Conservation (phyloP, 2,113 vertebrate genomes). For the Phyllopteryx taeniolatus region DNA sequence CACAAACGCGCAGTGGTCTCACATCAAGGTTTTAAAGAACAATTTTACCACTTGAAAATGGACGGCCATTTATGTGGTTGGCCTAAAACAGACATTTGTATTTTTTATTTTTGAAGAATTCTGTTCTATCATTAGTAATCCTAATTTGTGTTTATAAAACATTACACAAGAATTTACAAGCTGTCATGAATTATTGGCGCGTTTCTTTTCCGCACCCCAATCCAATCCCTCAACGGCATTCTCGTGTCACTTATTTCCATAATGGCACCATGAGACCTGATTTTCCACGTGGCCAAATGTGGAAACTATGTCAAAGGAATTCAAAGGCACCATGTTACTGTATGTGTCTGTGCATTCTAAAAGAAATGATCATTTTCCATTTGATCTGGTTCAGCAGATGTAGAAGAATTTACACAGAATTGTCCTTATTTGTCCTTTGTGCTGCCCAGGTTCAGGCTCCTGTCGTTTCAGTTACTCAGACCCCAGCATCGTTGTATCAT, state of each 20-base stretch:
- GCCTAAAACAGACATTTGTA: background rate
- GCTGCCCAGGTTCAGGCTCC: conserved; percentile 84
- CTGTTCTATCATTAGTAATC: background rate
- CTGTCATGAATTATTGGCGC: background rate
- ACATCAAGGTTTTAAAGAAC: background rate
- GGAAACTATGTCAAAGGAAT: background rate
- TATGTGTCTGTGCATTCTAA: background rate
- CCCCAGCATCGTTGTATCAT: conserved; percentile 88
- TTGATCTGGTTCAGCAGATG: too few relatives aligned
- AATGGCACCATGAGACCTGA: conserved; percentile 29
- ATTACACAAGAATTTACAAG: background rate
- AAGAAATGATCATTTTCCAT: background rate
- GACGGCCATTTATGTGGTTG: background rate
- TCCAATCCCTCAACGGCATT: background rate
- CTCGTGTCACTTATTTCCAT: conserved; percentile 31
- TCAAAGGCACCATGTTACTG: background rate
- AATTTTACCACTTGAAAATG: background rate
- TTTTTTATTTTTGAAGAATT: background rate
- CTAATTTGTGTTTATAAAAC: background rate
- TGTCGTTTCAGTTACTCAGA: conserved; percentile 96
- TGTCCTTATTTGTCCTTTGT: conserved; percentile 23
- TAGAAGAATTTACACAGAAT: background rate
- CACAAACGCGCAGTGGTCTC: background rate
- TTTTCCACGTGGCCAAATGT: background rate
- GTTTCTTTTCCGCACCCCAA: conserved; percentile 17